Conservation (phyloP, 2,113 vertebrate species). For the Myiagra hebetior region DNA sequence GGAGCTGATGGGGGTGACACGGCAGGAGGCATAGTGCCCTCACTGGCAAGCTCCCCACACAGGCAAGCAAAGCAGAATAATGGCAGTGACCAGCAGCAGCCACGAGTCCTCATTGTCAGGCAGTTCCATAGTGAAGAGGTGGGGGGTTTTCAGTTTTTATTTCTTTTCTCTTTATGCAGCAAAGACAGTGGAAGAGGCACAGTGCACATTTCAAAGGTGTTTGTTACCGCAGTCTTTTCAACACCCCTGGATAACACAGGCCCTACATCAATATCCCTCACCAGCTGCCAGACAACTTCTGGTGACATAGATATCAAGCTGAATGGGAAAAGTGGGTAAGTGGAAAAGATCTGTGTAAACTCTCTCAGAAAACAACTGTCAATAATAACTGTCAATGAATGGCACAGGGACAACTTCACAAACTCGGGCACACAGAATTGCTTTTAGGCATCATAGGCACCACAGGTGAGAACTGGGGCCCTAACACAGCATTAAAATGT, state of each 20-base stretch:
- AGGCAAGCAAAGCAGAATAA: not conserved
- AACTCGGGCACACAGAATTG: not conserved
- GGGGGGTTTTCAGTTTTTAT: not conserved
- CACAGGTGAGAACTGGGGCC: not conserved
- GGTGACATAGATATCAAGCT: slow-evolving; percentile 12
- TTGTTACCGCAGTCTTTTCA: slow-evolving; percentile 44
- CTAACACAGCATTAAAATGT: not conserved
- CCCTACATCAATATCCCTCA: slow-evolving; percentile 37
- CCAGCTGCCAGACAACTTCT: slow-evolving; percentile 42
- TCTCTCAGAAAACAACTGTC: not conserved
- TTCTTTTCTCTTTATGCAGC: slow-evolving; percentile 42
- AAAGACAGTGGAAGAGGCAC: slow-evolving; percentile 54
- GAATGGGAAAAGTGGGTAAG: slow-evolving; percentile 38
- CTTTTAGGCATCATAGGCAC: not conserved
- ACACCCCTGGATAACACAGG: not conserved
- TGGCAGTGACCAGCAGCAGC: not conserved
- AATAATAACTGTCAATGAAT: not conserved
- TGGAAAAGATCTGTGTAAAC: not conserved
- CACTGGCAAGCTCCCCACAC: not conserved
- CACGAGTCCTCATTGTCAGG: not conserved
- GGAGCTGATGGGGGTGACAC: not conserved
- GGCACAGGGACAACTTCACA: not conserved
- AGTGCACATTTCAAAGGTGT: slow-evolving; percentile 64
- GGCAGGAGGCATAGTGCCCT: not conserved
- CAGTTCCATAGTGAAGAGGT: not conserved